Conservation (phyloP, 2,113 vertebrate species). For the Channa argus region DNA sequence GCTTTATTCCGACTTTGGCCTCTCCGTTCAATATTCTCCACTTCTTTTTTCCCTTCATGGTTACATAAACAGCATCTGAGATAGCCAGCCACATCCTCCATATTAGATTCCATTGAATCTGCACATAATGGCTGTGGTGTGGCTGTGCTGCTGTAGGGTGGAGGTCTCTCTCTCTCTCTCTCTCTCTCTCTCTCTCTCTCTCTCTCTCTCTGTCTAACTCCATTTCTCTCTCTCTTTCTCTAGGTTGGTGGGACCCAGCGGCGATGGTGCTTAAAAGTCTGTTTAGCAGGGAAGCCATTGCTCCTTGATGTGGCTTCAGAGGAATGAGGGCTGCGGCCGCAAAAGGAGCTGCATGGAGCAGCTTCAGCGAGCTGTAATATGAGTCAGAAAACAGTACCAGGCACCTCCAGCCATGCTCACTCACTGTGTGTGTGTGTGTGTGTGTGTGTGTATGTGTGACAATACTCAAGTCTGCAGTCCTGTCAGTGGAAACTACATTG, state of each 20-base stretch:
- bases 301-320: conserved; percentile 78
- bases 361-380: conserved; percentile 57
- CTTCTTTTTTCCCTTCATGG: conserved; percentile 33
- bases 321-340: conserved; percentile 72
- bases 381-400: conserved; percentile 69
- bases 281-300: conserved; percentile 69
- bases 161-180: conserved; percentile 29
- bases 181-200: conserved; percentile 8
- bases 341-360: conserved; percentile 59
- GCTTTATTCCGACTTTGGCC: conserved; percentile 50
- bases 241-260: conserved; percentile 64
- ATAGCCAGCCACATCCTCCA: conserved; percentile 64
- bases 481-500: too few species aligned
- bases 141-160: conserved; percentile 33
- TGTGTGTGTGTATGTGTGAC: conserved; percentile 15
- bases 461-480: too few species aligned
- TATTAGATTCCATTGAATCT: conserved; percentile 67
- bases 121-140: conserved; percentile 65
- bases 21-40: conserved; percentile 31
- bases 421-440: conserved; percentile 32
- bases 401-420: conserved; percentile 61
- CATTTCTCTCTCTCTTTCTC: neutral
- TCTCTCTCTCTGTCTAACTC: neutral
- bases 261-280: conserved; percentile 54
- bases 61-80: conserved; percentile 66